Percentiles rank a stretch among this genome's conserved stretches.
phyloP scores from a whole-genome alignment of 2,797 vertebrate species.

The Onychomys arenicola region DNA sequence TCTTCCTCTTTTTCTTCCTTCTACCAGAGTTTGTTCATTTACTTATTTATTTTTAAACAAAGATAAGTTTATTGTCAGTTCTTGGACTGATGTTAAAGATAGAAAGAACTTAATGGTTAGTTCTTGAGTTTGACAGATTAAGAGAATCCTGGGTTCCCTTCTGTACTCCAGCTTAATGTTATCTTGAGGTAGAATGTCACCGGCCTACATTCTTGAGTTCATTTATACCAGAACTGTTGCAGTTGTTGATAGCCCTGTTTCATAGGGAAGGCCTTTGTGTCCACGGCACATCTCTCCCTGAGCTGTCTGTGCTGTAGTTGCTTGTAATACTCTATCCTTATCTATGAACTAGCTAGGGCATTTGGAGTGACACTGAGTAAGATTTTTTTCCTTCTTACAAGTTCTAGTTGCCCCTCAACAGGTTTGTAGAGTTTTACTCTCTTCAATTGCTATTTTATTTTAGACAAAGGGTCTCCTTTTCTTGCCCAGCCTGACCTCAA shows the following conservation, averaged over 20 bases:
- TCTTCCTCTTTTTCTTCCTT: neutral
- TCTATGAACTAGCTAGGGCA: neutral
- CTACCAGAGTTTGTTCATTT: conserved; percentile 20
- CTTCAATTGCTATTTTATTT: neutral
- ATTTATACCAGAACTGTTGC: neutral
- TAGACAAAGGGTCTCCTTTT: neutral
- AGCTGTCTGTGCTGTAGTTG: neutral
- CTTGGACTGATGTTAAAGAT: conserved; percentile 17
- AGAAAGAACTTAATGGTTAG: neutral
- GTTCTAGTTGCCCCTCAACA: neutral
- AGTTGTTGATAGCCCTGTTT: neutral
- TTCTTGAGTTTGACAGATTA: conserved; percentile 9
- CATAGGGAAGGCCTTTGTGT: neutral
- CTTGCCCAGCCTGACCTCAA: neutral
- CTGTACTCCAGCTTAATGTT: neutral
- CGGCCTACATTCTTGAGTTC: neutral
- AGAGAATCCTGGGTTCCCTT: neutral
- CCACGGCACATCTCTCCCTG: neutral
- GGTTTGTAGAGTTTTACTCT: neutral
- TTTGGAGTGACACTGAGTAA: conserved; percentile 10
- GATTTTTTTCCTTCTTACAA: neutral
- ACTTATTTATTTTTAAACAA: neutral
- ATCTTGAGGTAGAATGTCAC: neutral
- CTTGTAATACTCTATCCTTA: neutral
- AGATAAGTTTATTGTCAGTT: conserved; percentile 6